Evolutionary conservation across 2,113 vertebrate genomes (phyloP).

Genomic region (Epinephelus lanceolatus): DNA sequence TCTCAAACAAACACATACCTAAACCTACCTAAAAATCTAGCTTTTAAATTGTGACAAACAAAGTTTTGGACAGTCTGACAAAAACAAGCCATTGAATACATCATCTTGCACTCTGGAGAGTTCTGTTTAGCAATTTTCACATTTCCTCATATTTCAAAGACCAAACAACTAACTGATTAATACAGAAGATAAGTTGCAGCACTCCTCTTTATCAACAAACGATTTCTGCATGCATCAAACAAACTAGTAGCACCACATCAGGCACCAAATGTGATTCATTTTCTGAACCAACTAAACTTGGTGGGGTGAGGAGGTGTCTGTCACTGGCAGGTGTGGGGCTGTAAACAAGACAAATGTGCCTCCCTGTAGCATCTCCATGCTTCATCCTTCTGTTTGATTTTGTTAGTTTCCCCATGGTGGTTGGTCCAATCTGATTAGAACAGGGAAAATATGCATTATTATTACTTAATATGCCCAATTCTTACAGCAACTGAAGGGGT

Average conservation of each 20-base stretch:
- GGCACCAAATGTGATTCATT: constrained; percentile 20
- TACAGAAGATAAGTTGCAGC: neutral
- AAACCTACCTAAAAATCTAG: too few species aligned
- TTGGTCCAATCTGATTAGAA: constrained; percentile 56
- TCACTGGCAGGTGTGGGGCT: constrained; percentile 15
- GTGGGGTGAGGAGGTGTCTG: constrained; percentile 18
- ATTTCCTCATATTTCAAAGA: neutral
- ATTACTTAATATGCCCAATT: constrained; percentile 40
- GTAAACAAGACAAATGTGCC: constrained; percentile 57
- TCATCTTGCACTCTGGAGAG: neutral
- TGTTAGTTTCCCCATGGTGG: constrained; percentile 45
- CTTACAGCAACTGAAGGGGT: constrained; percentile 20
- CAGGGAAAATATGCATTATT: constrained; percentile 50
- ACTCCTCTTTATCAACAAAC: neutral
- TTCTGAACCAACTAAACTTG: constrained; percentile 13
- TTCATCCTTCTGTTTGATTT: constrained; percentile 55
- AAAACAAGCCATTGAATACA: neutral
- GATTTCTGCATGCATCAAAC: constrained; percentile 6
- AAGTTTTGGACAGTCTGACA: neutral
- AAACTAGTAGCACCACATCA: neutral
- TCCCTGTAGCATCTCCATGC: constrained; percentile 1
- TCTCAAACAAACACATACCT: too few species aligned
- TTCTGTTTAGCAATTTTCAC: neutral
- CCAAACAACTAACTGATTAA: neutral
- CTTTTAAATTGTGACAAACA: too few species aligned